Evolutionary conservation across 2,797 vertebrate species (phyloP).

Genomic region (Platyrinchus mystaceus): DNA sequence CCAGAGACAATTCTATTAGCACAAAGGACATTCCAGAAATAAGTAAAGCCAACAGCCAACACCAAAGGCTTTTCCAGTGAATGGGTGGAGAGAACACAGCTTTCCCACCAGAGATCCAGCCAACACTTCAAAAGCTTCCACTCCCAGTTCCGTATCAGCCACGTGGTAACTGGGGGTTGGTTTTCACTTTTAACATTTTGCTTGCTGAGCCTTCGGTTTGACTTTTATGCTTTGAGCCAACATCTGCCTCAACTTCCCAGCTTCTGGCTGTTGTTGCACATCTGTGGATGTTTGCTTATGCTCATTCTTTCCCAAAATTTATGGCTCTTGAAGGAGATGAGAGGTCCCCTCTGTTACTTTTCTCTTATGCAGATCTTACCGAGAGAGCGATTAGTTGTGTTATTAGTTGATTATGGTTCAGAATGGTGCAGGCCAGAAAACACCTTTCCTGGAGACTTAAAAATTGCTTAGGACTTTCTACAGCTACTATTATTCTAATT

Average conservation of each 20-base stretch:
- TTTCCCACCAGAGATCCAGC: neutral
- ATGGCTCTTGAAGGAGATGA: neutral
- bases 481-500: neutral
- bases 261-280: neutral
- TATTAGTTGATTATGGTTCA: neutral
- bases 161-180: neutral
- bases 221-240: neutral
- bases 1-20: neutral
- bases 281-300: rapidly evolving
- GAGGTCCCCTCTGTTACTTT: neutral
- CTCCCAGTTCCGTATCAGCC: neutral
- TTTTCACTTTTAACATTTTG: neutral
- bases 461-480: neutral
- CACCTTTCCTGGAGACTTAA: neutral
- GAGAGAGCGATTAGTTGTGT: neutral
- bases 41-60: neutral
- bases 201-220: neutral
- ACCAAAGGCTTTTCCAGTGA: neutral
- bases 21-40: neutral
- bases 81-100: neutral
- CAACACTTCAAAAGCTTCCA: neutral
- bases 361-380: neutral
- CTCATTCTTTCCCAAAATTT: rapidly evolving
- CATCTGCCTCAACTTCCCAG: neutral
- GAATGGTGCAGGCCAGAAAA: neutral